Evolutionary conservation across 2,113 vertebrate genomes (phyloP).

Genomic region (Odontophorus gujanensis): DNA sequence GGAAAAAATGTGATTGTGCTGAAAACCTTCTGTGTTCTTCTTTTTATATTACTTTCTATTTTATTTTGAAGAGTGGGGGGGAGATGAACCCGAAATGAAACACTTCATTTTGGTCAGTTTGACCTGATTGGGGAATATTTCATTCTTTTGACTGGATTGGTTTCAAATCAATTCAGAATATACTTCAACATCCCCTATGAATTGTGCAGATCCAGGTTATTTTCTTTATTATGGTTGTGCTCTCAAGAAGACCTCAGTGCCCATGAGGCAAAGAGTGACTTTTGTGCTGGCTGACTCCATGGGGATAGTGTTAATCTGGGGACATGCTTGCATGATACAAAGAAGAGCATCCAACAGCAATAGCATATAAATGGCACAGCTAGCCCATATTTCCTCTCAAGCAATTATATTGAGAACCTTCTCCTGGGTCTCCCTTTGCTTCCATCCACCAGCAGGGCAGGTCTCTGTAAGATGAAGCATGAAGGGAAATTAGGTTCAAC

Average conservation of each 20-base stretch:
- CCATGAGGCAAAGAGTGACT: neutral
- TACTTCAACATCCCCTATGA: neutral
- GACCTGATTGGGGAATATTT: neutral
- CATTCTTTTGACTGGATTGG: constrained; percentile 35
- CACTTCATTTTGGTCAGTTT: constrained; percentile 69
- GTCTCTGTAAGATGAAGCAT: accelerated
- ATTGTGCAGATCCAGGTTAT: neutral
- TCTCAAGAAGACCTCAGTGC: accelerated
- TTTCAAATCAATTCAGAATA: constrained; percentile 50
- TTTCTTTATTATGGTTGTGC: neutral
- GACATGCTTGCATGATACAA: neutral
- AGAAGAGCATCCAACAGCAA: neutral
- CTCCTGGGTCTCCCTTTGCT: neutral
- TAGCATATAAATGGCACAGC: neutral
- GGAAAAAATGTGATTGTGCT: neutral
- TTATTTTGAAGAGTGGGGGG: neutral
- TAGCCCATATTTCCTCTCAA: neutral
- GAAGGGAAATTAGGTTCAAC: neutral
- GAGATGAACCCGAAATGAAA: constrained; percentile 56
- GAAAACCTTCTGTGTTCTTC: neutral
- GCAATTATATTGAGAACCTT: neutral
- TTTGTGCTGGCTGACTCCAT: neutral
- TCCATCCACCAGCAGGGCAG: neutral
- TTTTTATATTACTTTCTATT: neutral
- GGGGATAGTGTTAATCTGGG: neutral